These are phyloP conservation scores for Diplazon laetatorius DNA, from an alignment of 2,888 invertebrate genomes.

Conservation along the genomic window DNA sequence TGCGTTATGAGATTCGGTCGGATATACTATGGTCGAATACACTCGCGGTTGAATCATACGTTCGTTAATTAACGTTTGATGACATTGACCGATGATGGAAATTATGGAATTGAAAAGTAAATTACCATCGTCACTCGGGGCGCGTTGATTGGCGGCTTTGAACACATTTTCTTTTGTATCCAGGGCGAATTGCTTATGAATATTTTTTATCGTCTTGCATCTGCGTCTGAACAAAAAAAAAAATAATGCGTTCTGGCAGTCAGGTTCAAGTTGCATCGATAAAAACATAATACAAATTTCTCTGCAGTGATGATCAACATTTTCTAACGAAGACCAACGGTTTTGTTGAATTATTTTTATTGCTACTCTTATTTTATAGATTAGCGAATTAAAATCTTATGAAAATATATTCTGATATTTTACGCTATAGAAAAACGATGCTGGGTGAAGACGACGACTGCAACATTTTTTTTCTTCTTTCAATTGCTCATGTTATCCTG, in stretches of 20 bases:
- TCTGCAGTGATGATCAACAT: no score
- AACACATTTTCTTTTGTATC: no score
- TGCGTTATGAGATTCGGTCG: slow-evolving; percentile 12
- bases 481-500: no score
- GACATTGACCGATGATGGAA: slow-evolving; percentile 1
- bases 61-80: not conserved
- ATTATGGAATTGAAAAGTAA: not conserved
- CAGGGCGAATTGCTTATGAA: no score
- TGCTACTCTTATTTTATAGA: no score
- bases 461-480: not conserved
- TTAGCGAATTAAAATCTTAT: not conserved
- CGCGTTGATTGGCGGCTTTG: no score
- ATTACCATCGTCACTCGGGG: not conserved
- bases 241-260: no score
- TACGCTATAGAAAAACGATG: not conserved
- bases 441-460: not conserved
- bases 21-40: not conserved
- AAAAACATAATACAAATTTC: no score
- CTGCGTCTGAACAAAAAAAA: not conserved
- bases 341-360: no score
- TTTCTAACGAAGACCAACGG: no score
- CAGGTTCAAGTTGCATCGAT: no score
- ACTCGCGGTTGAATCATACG: not conserved
- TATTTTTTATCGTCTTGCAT: no score
- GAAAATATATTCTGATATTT: not conserved